A percentile compares a stretch with the other conserved stretches of the same genome.
Conservation (phyloP, 2,113 vertebrate genomes). For the Pelecanus crispus region DNA sequence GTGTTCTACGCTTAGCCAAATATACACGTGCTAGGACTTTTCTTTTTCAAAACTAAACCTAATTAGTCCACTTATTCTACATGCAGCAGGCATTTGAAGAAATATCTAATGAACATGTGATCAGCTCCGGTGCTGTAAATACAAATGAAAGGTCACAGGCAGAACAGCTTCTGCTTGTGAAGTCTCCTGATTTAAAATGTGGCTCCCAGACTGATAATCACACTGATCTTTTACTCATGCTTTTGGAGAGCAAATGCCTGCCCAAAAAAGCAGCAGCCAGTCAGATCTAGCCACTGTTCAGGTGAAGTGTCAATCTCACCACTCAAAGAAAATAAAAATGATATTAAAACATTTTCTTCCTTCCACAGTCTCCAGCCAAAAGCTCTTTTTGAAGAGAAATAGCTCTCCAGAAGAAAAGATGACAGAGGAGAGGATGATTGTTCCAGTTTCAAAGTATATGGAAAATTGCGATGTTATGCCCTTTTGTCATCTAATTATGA, state of each 20-base stretch:
- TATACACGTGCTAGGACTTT: not conserved
- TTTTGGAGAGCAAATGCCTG: not conserved
- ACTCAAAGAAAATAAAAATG: not conserved
- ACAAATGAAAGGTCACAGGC: not conserved
- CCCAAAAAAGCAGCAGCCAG: not conserved
- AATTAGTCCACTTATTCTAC: not conserved
- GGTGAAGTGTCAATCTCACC: not conserved
- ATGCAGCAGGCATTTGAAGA: constrained; percentile 15
- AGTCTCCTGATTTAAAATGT: not conserved
- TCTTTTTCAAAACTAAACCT: not conserved
- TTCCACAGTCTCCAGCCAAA: not conserved
- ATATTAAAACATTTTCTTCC: not conserved
- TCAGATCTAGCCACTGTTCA: not conserved
- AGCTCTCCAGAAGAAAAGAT: not conserved
- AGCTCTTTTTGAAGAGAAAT: not conserved
- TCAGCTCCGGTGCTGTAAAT: not conserved
- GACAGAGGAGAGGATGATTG: not conserved
- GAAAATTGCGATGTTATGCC: not conserved
- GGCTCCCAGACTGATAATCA: not conserved
- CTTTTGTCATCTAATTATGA: constrained; percentile 23
- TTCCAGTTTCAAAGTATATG: not conserved
- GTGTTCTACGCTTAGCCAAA: not conserved
- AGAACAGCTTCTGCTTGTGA: not conserved
- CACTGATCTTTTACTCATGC: not conserved
- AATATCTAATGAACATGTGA: not conserved